These are phyloP conservation scores for Nyctibius grandis DNA, from an alignment of 2,797 vertebrate species.

Conservation along the genomic window DNA sequence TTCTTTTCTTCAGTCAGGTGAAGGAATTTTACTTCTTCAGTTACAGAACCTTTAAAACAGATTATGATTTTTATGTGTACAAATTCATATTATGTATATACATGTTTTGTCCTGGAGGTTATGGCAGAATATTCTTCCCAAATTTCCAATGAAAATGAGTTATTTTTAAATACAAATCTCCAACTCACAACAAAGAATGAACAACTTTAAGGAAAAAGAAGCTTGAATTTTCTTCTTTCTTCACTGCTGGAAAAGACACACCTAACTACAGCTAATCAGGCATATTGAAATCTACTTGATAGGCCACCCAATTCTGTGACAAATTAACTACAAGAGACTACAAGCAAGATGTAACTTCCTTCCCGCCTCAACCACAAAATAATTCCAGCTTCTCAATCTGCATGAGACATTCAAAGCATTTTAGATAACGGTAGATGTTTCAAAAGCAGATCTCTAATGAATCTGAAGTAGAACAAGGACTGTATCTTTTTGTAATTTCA, in stretches of 20 bases:
- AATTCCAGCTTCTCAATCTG: not conserved
- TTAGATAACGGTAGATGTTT: not conserved
- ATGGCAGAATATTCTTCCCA: not conserved
- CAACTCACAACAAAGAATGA: not conserved
- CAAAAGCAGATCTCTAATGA: not conserved
- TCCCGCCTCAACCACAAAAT: not conserved
- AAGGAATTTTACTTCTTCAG: not conserved
- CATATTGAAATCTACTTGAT: not conserved
- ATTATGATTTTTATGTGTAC: not conserved
- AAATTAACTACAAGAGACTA: not conserved
- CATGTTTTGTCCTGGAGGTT: not conserved
- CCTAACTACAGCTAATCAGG: not conserved
- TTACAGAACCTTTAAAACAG: not conserved
- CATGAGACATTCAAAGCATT: not conserved
- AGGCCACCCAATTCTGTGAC: not conserved
- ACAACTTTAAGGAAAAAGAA: not conserved
- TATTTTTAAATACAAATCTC: not conserved
- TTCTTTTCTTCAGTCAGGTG: not conserved
- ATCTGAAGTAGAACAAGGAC: not conserved
- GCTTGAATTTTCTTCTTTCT: not conserved
- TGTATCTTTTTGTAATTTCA: not conserved
- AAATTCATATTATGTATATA: not conserved
- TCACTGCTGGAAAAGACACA: not conserved
- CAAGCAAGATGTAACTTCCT: not conserved
- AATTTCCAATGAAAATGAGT: not conserved